Base-by-base conservation (phyloP, 2,888 invertebrate species). In the Adela reaumurella region DNA sequence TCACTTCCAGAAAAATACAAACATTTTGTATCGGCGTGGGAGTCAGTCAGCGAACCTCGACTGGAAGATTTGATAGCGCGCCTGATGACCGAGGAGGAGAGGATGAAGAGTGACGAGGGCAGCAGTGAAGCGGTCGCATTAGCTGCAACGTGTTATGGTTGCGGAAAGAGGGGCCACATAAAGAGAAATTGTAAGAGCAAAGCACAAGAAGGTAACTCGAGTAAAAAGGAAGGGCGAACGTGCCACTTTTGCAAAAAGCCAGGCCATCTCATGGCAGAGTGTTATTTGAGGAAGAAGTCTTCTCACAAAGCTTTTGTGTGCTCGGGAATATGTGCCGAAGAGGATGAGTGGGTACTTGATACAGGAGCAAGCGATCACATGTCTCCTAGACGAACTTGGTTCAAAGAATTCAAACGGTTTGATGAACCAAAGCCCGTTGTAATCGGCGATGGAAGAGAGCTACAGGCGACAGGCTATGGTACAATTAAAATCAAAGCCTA, bases 1-100 rank as follows among this genome's bases (percentile, higher is more conserved):
- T 57, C 57, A 1, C 49, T 62, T 16, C 62, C 62, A n/a, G 60
- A 61, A 1, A 19, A 53, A 3, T 62, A 58, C 35, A 61, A 58
- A 46, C 61, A 66, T 55, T 67, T 65, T 50, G 50, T 63, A 1
- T 62, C 62, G 1, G 64, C 60, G 0, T 61, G 59, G 58, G 58
- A 52, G 45, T 50, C 52, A 1, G 49, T 45, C n/a, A 46, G 48
- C n/a, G 49, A 49, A 46, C 50, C 50, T 49, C 50, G 29, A 3
- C 17, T 47, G 14, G 46, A 50, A 24, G 49, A 52, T 20, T 44
- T 52, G 11, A 46, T 46, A 2, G 46, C 50, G 10, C 48, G 50
- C 41, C 45, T 52, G 20, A 19, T 50, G n/a, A 28, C 49, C 2
- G 50, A 49, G 29, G 49, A 50, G 28, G 46, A 47, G 19, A 8